phyloP scores from a whole-genome alignment of 2,797 vertebrate species.

The Eutrigla gurnardus region DNA sequence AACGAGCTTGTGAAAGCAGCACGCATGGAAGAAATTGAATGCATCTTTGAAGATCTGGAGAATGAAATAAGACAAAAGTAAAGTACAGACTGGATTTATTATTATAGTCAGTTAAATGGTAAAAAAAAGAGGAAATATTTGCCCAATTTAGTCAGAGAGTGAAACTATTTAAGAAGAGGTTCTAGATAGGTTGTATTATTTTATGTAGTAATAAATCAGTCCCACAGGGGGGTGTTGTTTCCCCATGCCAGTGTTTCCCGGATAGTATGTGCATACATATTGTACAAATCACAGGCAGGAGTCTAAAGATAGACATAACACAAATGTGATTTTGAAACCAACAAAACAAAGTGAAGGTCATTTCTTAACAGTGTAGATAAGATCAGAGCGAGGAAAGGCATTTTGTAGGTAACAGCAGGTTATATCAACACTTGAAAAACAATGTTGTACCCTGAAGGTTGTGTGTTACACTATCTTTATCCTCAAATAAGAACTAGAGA shows the following conservation, averaged over 20 bases:
- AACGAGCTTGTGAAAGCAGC: not conserved
- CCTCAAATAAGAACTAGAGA: not conserved
- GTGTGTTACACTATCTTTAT: not conserved
- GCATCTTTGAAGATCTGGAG: not conserved
- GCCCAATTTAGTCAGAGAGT: not conserved
- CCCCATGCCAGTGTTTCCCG: not conserved
- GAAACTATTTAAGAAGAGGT: not conserved
- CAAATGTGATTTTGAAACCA: not conserved
- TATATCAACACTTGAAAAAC: not conserved
- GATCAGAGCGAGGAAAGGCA: not conserved
- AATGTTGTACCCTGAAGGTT: not conserved
- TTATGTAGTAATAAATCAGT: slow-evolving; percentile 10
- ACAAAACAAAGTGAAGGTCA: slow-evolving; percentile 8
- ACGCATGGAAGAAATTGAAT: not conserved
- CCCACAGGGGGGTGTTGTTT: slow-evolving; percentile 53
- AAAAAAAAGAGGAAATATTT: not conserved
- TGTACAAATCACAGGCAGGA: not conserved
- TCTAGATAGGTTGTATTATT: not conserved
- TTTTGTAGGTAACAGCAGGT: not conserved
- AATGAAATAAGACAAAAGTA: too few relatives aligned
- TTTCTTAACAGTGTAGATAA: not conserved
- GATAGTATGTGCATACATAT: not conserved
- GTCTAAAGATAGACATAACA: not conserved
- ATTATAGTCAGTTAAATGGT: not conserved
- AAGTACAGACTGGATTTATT: not conserved